Conservation (phyloP, 2,113 vertebrate species). For the Phalacrocorax carbo region DNA sequence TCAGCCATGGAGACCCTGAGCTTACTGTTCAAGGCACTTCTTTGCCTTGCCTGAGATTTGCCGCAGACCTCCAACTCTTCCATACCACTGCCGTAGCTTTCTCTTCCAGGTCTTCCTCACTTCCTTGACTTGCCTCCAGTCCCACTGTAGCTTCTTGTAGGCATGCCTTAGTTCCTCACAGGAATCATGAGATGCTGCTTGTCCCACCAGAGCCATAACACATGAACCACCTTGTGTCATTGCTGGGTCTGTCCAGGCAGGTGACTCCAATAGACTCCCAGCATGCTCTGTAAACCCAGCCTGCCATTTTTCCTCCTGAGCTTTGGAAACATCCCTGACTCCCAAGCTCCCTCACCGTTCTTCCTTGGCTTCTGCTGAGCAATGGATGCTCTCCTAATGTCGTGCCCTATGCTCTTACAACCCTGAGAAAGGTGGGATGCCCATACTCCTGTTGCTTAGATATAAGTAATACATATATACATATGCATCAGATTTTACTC, state of each 20-base stretch:
- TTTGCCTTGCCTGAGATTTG: not conserved
- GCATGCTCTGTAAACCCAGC: not conserved
- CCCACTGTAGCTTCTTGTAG: not conserved
- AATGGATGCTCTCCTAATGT: not conserved
- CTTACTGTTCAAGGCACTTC: not conserved
- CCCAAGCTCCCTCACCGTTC: not conserved
- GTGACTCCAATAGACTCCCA: not conserved
- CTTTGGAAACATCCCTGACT: not conserved
- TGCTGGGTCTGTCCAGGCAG: not conserved
- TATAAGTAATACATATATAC: not conserved
- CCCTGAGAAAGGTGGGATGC: not conserved
- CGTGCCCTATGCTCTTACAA: fast-evolving
- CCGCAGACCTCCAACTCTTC: not conserved
- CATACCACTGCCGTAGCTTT: not conserved
- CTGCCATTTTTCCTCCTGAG: not conserved
- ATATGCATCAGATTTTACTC: not conserved
- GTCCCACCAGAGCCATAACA: not conserved
- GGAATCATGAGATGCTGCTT: not conserved
- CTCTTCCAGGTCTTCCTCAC: not conserved
- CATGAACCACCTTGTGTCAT: not conserved
- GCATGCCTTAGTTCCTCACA: not conserved
- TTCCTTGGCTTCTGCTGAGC: not conserved
- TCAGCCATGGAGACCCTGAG: not conserved
- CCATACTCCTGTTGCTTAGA: not conserved
- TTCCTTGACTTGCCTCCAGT: not conserved